phyloP scores from a whole-genome alignment of 2,113 vertebrate species.

The Aldabrachelys gigantea region DNA sequence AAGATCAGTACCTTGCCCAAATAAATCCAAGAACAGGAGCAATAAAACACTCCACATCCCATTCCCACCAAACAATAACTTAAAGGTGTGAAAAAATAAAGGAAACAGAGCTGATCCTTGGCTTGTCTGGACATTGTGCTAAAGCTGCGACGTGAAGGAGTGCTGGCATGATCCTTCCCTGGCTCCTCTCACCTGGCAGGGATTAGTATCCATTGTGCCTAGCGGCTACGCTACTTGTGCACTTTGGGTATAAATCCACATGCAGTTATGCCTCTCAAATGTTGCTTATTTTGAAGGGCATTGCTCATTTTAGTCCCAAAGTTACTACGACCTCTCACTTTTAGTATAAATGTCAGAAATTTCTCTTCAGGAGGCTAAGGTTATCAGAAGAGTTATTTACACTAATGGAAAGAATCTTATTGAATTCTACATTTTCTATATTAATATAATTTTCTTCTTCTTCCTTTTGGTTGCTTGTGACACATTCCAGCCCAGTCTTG shows the following conservation, averaged over 20 bases:
- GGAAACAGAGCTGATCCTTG: not conserved
- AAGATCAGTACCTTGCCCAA: conserved; percentile 18
- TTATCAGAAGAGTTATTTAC: too few relatives aligned
- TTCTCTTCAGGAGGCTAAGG: not conserved
- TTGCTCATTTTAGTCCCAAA: not conserved
- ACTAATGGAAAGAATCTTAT: too few relatives aligned
- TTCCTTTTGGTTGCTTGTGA: too few relatives aligned
- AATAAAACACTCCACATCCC: not conserved
- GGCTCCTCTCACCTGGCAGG: not conserved
- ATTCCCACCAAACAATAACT: not conserved
- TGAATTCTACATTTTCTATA: too few relatives aligned
- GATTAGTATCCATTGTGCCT: too few relatives aligned
- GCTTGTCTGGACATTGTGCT: not conserved
- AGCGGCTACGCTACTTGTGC: too few relatives aligned
- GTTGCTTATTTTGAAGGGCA: conserved; percentile 5
- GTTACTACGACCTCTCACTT: not conserved
- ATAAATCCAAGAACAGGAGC: conserved; percentile 6
- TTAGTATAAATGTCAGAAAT: not conserved
- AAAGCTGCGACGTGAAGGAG: not conserved
- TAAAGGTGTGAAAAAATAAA: not conserved
- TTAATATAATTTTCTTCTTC: too few relatives aligned
- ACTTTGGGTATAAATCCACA: too few relatives aligned
- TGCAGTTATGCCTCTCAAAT: not conserved
- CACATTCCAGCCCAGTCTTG: too few relatives aligned
- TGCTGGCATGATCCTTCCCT: not conserved